These are phyloP conservation scores for Notothenia rossii DNA, from an alignment of 2,113 vertebrate genomes.

Conservation along the genomic window DNA sequence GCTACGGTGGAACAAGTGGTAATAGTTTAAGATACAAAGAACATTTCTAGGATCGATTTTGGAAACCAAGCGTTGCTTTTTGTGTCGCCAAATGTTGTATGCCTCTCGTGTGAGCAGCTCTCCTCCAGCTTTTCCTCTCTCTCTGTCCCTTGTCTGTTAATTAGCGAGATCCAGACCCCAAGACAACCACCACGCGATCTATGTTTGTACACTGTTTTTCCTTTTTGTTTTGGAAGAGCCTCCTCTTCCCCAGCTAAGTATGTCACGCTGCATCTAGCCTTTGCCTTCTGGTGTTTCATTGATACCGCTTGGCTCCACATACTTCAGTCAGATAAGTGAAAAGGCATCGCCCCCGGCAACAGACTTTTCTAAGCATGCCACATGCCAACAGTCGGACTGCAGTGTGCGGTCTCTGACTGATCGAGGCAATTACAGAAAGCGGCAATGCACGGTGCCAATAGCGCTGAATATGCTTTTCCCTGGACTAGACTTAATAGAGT, in stretches of 20 bases:
- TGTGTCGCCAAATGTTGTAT: conserved; percentile 23
- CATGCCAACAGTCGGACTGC: conserved; percentile 22
- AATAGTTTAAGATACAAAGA: not conserved
- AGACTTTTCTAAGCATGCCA: conserved; percentile 38
- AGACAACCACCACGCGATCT: conserved; percentile 73
- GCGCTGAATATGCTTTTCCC: conserved; percentile 14
- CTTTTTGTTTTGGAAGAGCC: conserved; percentile 77
- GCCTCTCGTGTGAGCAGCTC: conserved; percentile 36
- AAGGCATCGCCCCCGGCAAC: conserved; percentile 28
- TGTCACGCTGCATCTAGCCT: conserved; percentile 63
- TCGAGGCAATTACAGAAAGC: conserved; percentile 7
- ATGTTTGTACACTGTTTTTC: conserved; percentile 73
- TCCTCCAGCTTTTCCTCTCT: conserved; percentile 50
- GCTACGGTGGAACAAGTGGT: conserved; percentile 57
- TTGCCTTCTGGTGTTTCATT: conserved; percentile 54
- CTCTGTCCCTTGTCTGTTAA: conserved; percentile 61
- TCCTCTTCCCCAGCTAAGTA: conserved; percentile 76
- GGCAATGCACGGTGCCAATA: conserved; percentile 33
- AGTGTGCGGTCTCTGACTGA: conserved; percentile 24
- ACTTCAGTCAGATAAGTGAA: conserved; percentile 64
- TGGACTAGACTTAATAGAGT: conserved; percentile 27
- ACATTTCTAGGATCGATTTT: conserved; percentile 35
- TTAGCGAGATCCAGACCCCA: conserved; percentile 59
- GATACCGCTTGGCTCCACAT: conserved; percentile 73
- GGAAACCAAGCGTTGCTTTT: conserved; percentile 35